Percentiles rank a stretch among this genome's conserved stretches.
phyloP scores from a whole-genome alignment of 2,797 vertebrate genomes.

The Karalla daura region DNA sequence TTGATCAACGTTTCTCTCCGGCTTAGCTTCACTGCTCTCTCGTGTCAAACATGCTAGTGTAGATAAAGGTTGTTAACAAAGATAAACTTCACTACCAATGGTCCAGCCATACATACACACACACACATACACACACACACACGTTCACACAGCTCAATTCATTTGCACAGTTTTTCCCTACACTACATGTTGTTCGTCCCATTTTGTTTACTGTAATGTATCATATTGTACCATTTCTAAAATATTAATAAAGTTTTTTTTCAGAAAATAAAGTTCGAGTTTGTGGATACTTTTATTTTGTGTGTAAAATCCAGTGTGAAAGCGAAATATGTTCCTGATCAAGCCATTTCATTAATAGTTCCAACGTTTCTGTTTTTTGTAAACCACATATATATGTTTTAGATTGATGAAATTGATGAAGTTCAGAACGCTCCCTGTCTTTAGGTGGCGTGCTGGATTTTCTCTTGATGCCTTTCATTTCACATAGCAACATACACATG shows the following conservation, averaged over 20 bases:
- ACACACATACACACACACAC: constrained; percentile 14
- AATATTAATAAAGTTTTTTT: constrained; percentile 79
- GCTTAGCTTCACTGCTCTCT: constrained; percentile 53
- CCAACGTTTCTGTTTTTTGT: too few species aligned
- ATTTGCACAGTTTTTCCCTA: constrained; percentile 80
- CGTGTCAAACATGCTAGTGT: constrained; percentile 36
- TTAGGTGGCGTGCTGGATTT: too few species aligned
- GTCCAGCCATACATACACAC: constrained; percentile 26
- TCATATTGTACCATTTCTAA: constrained; percentile 81
- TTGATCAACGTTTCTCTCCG: constrained; percentile 43
- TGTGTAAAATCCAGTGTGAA: too few species aligned
- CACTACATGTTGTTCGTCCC: constrained; percentile 77
- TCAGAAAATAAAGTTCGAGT: constrained; percentile 50
- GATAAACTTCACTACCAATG: neutral
- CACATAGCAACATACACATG: too few species aligned
- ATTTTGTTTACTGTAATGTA: constrained; percentile 80
- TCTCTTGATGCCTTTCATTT: too few species aligned
- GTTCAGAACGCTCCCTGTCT: too few species aligned
- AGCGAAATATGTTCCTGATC: too few species aligned
- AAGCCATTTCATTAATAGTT: too few species aligned
- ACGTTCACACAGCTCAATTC: constrained; percentile 43
- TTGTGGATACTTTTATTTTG: constrained; percentile 12
- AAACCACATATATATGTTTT: too few species aligned
- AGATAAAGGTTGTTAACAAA: constrained; percentile 21
- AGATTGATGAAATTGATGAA: too few species aligned